These are phyloP conservation scores for Gadopsis marmoratus DNA, from an alignment of 2,797 vertebrate species.

Conservation along the genomic window DNA sequence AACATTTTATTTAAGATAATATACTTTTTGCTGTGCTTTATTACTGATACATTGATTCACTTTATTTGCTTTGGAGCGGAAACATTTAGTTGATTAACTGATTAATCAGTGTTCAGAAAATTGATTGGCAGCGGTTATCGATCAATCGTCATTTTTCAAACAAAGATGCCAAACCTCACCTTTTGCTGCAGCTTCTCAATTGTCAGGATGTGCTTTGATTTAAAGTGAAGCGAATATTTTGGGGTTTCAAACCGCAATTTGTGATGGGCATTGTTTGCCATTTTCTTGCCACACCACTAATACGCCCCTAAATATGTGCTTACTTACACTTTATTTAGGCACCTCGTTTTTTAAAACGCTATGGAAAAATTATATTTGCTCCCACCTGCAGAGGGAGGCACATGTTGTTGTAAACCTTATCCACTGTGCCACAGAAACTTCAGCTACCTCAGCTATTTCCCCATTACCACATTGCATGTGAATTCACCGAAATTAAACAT, in stretches of 20 bases:
- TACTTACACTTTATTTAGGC: not conserved
- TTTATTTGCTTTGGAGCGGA: not conserved
- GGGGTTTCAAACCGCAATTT: not conserved
- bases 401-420: not conserved
- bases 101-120: too few relatives aligned
- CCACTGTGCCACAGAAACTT: not conserved
- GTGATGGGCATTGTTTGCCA: not conserved
- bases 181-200: not conserved
- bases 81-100: not conserved
- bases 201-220: not conserved
- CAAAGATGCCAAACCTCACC: not conserved
- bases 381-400: slow-evolving; percentile 81
- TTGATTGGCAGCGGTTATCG: not conserved
- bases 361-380: not conserved
- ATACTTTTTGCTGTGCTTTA: not conserved
- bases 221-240: not conserved
- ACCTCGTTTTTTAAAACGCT: not conserved
- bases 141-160: not conserved
- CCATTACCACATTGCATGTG: not conserved
- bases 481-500: slow-evolving; percentile 32
- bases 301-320: not conserved
- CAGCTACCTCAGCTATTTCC: not conserved
- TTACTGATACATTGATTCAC: not conserved
- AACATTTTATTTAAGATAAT: not conserved
- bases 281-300: not conserved